Conservation (phyloP, 2,797 vertebrate species). For the Acrocephalus scirpaceus region DNA sequence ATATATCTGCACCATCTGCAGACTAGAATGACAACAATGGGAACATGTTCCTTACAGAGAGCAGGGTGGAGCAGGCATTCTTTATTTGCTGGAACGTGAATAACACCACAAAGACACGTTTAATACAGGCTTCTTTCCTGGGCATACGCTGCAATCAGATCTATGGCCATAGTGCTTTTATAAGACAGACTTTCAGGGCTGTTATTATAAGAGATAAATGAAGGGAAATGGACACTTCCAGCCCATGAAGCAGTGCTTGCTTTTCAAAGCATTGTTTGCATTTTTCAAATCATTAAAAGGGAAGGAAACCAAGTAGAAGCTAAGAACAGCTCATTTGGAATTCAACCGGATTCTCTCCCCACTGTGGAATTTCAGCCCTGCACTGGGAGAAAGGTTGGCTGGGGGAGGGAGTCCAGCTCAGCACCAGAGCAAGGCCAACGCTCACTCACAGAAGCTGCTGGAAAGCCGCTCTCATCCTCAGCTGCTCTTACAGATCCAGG, state of each 20-base stretch:
- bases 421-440: background rate
- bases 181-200: constrained; percentile 27
- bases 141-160: constrained; percentile 19
- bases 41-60: constrained; percentile 18
- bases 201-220: constrained; percentile 64
- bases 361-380: constrained; percentile 46
- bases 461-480: constrained; percentile 67
- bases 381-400: constrained; percentile 44
- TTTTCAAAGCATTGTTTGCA: constrained; percentile 58
- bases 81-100: constrained; percentile 44
- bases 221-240: constrained; percentile 64
- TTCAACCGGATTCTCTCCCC: constrained; percentile 57
- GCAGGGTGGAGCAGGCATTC: constrained; percentile 60
- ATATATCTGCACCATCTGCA: constrained; percentile 41
- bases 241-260: constrained; percentile 12
- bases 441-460: constrained; percentile 55
- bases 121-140: constrained; percentile 36
- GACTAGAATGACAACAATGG: constrained; percentile 67
- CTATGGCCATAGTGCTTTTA: background rate
- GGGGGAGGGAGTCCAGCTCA: constrained; percentile 9
- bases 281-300: constrained; percentile 66
- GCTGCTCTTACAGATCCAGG: constrained; percentile 62
- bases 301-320: constrained; percentile 57
- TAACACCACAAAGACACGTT: constrained; percentile 30
- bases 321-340: constrained; percentile 62